Conservation (phyloP, 2,888 invertebrate species). For the Drosophila barbarae region DNA sequence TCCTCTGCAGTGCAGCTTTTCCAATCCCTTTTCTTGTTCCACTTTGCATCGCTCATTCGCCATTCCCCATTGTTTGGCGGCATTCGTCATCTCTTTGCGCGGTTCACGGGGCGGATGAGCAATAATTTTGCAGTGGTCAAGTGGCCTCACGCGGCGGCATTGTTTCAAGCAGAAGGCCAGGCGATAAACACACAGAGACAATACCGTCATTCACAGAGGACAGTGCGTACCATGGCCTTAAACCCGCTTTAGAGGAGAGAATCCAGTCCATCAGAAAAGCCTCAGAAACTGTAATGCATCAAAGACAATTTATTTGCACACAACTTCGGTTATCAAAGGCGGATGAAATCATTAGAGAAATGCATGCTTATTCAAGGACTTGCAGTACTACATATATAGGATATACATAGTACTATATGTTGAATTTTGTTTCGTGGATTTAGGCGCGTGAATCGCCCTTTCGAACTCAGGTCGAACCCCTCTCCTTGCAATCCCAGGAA, state of each 20-base stretch:
- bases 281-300: neutral
- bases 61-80: conserved; percentile 7
- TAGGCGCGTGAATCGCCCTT: too few species aligned
- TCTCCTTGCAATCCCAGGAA: neutral
- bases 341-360: too few species aligned
- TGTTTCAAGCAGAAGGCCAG: conserved; percentile 13
- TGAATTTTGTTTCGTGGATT: too few species aligned
- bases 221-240: neutral
- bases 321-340: too few species aligned
- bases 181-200: conserved; percentile 17
- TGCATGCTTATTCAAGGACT: neutral
- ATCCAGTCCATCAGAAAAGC: too few species aligned
- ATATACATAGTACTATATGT: too few species aligned
- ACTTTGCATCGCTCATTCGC: neutral
- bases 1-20: conserved; percentile 14
- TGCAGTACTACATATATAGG: neutral
- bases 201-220: neutral
- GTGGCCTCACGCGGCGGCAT: conserved; percentile 41
- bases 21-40: neutral
- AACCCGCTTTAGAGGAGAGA: neutral
- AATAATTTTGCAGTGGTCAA: conserved; percentile 50
- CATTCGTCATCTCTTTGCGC: conserved; percentile 17
- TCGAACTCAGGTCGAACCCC: too few species aligned
- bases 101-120: conserved; percentile 33
- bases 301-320: neutral